These are phyloP conservation scores for Nycticorax nycticorax DNA, from an alignment of 2,113 vertebrate genomes.

Conservation along the genomic window DNA sequence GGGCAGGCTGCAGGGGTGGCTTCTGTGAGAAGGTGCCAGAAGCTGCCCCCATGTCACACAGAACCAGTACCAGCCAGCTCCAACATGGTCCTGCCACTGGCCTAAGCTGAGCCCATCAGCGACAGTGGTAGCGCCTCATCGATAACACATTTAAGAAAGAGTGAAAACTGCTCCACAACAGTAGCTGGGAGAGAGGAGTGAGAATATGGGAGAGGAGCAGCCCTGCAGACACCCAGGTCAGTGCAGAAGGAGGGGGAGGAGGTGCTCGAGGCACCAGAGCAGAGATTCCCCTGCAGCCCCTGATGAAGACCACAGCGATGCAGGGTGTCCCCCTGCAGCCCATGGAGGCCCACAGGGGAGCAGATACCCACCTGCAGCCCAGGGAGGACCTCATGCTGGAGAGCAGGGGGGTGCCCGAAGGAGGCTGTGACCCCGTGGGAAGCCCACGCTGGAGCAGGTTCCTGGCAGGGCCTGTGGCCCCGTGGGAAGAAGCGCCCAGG, in stretches of 20 bases:
- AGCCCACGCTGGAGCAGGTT: neutral
- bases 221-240: neutral
- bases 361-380: neutral
- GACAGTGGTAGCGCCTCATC: rapidly evolving
- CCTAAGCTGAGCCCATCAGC: neutral
- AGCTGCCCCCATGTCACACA: neutral
- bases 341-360: neutral
- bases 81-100: neutral
- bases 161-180: neutral
- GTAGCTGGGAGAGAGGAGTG: neutral
- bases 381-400: rapidly evolving
- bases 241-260: neutral
- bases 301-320: neutral
- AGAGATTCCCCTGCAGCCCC: neutral
- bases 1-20: neutral
- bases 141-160: neutral
- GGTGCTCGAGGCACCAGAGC: neutral
- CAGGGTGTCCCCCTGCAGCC: neutral
- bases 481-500: rapidly evolving
- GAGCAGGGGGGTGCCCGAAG: neutral
- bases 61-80: neutral
- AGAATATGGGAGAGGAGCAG: neutral
- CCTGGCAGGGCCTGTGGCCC: neutral
- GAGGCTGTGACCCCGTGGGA: neutral
- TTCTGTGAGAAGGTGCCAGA: neutral